Percentiles rank a stretch among this genome's conserved stretches.
Conservation (phyloP, 2,113 vertebrate species). For the Nettapus auritus region DNA sequence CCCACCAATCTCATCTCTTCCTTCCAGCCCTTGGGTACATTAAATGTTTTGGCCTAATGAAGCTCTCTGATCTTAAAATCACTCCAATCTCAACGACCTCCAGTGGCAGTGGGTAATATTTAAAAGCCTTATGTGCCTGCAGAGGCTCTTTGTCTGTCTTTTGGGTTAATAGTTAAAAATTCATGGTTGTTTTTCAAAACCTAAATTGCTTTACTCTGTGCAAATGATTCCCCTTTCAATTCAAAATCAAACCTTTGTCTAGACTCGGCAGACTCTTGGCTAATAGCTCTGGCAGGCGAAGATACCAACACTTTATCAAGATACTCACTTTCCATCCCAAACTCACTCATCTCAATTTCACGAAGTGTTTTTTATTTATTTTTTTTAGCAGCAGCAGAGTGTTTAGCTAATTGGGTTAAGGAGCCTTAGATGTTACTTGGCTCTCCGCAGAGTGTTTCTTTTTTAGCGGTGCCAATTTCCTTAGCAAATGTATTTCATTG, state of each 20-base stretch:
- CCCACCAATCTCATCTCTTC: constrained; percentile 1
- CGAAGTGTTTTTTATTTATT: constrained; percentile 34
- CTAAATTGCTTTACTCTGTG: constrained; percentile 77
- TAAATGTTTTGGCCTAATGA: constrained; percentile 49
- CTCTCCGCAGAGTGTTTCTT: constrained; percentile 59
- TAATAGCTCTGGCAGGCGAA: constrained; percentile 72
- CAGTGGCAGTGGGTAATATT: not conserved
- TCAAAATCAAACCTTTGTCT: constrained; percentile 84
- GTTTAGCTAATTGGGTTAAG: constrained; percentile 70
- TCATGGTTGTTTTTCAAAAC: constrained; percentile 81
- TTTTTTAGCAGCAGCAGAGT: not conserved
- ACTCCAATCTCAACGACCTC: constrained; percentile 40
- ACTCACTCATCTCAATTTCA: not conserved
- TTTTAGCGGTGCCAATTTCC: constrained; percentile 67
- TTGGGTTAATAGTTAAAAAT: constrained; percentile 83
- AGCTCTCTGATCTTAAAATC: constrained; percentile 63
- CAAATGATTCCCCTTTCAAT: constrained; percentile 76
- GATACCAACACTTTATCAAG: constrained; percentile 68
- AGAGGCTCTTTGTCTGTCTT: constrained; percentile 77
- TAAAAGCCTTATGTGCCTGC: constrained; percentile 63
- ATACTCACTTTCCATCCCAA: constrained; percentile 19
- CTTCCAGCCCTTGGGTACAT: not conserved
- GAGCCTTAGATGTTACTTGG: constrained; percentile 68
- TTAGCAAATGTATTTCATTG: constrained; percentile 66
- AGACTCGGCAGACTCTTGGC: constrained; percentile 76